Evolutionary conservation across 2,113 vertebrate species (phyloP), one percentile per base, ranked within the genome.

Genomic region (Oreocharis arfaki): DNA sequence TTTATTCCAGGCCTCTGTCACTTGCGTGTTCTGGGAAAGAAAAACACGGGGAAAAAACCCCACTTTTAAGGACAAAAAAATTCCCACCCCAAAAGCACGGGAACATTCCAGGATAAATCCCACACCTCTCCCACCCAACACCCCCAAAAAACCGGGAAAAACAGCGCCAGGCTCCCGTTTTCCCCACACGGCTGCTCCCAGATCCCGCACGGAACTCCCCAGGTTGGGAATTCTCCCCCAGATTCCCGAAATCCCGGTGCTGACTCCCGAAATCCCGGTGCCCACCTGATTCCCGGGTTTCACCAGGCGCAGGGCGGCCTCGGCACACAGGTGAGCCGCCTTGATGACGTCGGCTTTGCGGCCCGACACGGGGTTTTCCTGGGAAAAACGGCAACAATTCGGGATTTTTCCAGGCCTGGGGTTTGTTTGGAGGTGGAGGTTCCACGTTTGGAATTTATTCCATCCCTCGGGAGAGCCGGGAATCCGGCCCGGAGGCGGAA

Each of bases 1-100:
- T 98, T 99, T 99, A 98, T 99, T 99, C 99, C 99, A 99, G 57
- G 99, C 99, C 74, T 99, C 99, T 55, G 99, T 99, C 96, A 99
- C 99, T 97, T 99, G 99, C 33, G 99, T 98, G 97, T 99, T 99
- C 99, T 99, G 84, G 4, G 6, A 26, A n/a, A 18, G 5, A 19
- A 30, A 32, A 32, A 42, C 42, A 35, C 11, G 14, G 0, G 15
- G 1, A 57, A 59, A 0, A 18, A 16, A 35, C 23, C 7, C 26
- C 7, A 37, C 22, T 15, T 0, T 30, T 4, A 56, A 7, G 27
- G 55, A 53, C 0, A 4, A 4, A 39, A 39, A 60, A 63, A 61
- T 9, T 4, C 56, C 15, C 19, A 1, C 39, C 42, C 16, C 3
- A n/a, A n/a, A n/a, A n/a, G n/a, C n/a, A n/a, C n/a, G n/a, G n/a